Evolutionary conservation across 1,140 invertebrate species (phyloP).

Genomic region (Drosophila oshimai): DNA sequence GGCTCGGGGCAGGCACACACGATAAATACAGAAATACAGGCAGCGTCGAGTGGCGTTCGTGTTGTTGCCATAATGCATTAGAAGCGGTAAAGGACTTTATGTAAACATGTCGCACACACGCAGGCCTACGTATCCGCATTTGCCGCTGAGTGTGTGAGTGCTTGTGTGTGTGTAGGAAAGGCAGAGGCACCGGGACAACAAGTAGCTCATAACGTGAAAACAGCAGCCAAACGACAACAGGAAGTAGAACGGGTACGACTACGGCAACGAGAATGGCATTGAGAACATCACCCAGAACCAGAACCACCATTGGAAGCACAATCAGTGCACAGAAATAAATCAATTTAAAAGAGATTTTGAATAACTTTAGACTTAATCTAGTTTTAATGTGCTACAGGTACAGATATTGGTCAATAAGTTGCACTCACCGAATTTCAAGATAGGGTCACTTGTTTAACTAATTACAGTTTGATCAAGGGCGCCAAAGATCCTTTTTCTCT

Average conservation of each 20-base stretch:
- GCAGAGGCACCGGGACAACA: constrained; percentile 58
- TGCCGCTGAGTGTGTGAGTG: constrained; percentile 9
- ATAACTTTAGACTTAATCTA: too few species aligned
- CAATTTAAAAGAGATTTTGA: too few species aligned
- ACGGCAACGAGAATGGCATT: constrained; percentile 48
- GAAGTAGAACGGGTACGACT: constrained; percentile 36
- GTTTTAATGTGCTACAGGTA: too few species aligned
- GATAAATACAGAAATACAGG: constrained; percentile 28
- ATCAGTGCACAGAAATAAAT: constrained; percentile 7
- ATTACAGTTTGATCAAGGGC: too few species aligned
- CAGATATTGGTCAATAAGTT: too few species aligned
- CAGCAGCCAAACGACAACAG: constrained; percentile 49
- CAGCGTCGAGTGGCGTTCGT: constrained; percentile 57
- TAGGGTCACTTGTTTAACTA: too few species aligned
- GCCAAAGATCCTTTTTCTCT: too few species aligned
- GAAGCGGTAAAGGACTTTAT: constrained; percentile 64
- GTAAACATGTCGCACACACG: constrained; percentile 55
- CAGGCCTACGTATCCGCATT: constrained; percentile 14
- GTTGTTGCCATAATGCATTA: constrained; percentile 77
- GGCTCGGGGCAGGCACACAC: constrained; percentile 16
- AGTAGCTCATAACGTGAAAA: constrained; percentile 73
- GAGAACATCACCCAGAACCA: constrained; percentile 25
- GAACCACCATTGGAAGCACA: constrained; percentile 22
- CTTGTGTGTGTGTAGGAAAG: background rate
- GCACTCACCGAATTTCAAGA: too few species aligned